A percentile compares a stretch with the other conserved stretches of the same genome.
Evolutionary conservation across 2,797 vertebrate genomes (phyloP).

Genomic region (Acrossocheilus fasciatus): DNA sequence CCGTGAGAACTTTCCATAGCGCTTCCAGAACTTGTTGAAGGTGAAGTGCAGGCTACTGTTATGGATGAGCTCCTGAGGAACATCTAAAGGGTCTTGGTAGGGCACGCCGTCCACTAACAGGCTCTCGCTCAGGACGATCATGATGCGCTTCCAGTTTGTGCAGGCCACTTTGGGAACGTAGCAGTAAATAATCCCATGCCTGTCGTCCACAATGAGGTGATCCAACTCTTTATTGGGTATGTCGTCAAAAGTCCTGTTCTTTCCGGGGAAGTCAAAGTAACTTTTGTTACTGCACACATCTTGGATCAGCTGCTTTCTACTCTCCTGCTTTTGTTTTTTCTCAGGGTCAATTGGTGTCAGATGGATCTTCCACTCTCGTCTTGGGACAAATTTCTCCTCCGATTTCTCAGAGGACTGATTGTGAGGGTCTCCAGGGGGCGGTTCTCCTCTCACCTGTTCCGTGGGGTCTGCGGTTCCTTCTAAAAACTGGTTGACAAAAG

Average conservation of each 20-base stretch:
- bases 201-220: constrained; percentile 96
- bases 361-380: constrained; percentile 90
- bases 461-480: constrained; percentile 82
- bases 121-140: constrained; percentile 96
- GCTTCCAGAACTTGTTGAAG: constrained; percentile 97
- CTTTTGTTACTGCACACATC: constrained; percentile 88
- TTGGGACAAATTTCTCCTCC: constrained; percentile 82
- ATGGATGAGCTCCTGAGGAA: constrained; percentile 88
- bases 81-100: constrained; percentile 88
- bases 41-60: constrained; percentile 94
- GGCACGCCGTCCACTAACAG: constrained; percentile 86
- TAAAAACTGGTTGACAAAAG: constrained; percentile 87
- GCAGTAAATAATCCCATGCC: constrained; percentile 96
- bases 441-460: constrained; percentile 75
- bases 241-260: constrained; percentile 94
- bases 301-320: constrained; percentile 80
- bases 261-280: constrained; percentile 87
- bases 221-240: constrained; percentile 96
- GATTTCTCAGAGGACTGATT: constrained; percentile 78
- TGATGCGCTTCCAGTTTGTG: constrained; percentile 97
- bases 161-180: constrained; percentile 98
- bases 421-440: constrained; percentile 65
- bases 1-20: constrained; percentile 91
- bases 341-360: constrained; percentile 79
- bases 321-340: constrained; percentile 78